Base-by-base conservation (phyloP, 2,888 invertebrate species). In the Himalopsyche japonica region DNA sequence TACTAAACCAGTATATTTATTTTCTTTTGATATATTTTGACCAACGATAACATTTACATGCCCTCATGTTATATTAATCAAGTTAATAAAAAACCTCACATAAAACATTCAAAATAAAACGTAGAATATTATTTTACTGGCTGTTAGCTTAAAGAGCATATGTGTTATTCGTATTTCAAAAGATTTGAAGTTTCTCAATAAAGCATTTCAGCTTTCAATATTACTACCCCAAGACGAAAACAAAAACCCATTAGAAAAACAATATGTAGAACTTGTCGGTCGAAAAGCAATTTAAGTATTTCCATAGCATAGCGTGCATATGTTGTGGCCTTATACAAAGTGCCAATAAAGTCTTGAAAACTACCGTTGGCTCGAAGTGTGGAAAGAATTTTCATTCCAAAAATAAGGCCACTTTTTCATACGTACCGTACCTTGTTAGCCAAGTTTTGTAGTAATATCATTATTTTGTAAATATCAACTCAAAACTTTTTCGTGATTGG, bases 241-340 rank as follows among this genome's bases (percentile, higher is more conserved):
- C 79, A 64, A 80, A 76, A 79, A 80, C 48, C 83, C 49, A 83
- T 83, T 83, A 83, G 64, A 79, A 80, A 83, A 83, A 78, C 79
- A 80, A 81, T 84, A 84, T 84, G 84, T 47, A 48, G 81, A 64
- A 34, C 48, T 81, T 47, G 84, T 81, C 78, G 70, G 48, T 43
- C 77, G 76, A 76, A 84, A 81, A 84, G 84, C 57, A 78, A 81
- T 81, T 81, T 70, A 49, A 80, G 83, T 70, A 83, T 83, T 83
- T 83, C 83, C 76, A 78, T 70, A 27, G 70, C 30, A 70, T 83
- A 79, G 79, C 79, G 79, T 80, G 80, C 83, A 83, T 77, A 79
- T 83, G 80, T 30, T 70, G 70, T 70, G 70, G 70, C 70, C 70
- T 70, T 30, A 70, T 70, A 70, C 70, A 70, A 70, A 70, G 70